Evolutionary conservation across 2,888 invertebrate genomes (phyloP), one percentile per base, ranked within the genome.

Genomic region (Microdon myrmicae): DNA sequence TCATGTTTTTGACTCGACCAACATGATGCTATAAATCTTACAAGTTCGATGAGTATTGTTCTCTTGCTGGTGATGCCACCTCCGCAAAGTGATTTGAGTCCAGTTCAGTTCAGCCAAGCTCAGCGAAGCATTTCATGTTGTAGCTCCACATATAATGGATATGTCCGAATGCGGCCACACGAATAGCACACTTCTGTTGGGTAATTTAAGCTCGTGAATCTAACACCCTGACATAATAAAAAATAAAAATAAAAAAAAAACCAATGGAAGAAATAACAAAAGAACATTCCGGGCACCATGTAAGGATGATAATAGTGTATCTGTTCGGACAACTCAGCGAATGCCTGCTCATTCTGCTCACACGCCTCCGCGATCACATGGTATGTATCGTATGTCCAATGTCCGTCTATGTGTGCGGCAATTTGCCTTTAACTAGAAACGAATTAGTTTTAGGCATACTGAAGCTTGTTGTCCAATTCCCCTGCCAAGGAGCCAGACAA

Each of bases 341-440:
- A 53, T 64, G 48, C 48, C 43, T 48, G 39, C 45, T 39, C 34
- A 22, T 22, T 32, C 19, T 38, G 51, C 64, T 64, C 64, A 64
- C 64, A 64, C 64, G 64, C 64, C 64, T 53, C 43, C 39, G 17
- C 32, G 58, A 64, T 64, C 58, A 47, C 22, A 35, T 39, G 39
- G 32, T 44, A 32, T 51, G 20, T 16, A 22, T 26, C 29, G 32
- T 34, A 28, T 22, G 39, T n/a, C 22, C 12, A 17, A 19, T 28
- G 13, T 28, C 8, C 10, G 13, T 16, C 20, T 14, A 39, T 25
- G 25, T 49, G 25, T 37, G 39, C 45, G 56, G 38, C 49, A 61
- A 39, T 34, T 22, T 44, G 56, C 60, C n/a, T 55, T 34, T 38
- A 49, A 61, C 61, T n/a, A n/a, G n/a, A 56, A 61, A 56, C 48